Percentiles rank a stretch among this genome's conserved stretches.
Evolutionary conservation across 2,113 vertebrate genomes (phyloP).

Genomic region (Phaethornis superciliosus): DNA sequence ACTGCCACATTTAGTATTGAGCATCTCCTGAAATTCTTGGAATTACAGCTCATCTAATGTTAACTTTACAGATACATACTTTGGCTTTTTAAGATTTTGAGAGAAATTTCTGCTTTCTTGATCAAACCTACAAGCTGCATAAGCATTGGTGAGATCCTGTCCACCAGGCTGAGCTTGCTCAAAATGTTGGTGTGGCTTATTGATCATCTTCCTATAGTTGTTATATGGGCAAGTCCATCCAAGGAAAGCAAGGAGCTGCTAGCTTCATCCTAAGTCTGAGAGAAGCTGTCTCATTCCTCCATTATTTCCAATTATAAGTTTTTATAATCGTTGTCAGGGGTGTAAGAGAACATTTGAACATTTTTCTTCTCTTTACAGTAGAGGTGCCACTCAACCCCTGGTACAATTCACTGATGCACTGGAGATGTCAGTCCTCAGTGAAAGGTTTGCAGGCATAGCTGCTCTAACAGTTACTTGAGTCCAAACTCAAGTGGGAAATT

Average conservation of each 20-base stretch:
- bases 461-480: not conserved
- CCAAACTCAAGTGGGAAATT: not conserved
- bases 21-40: not conserved
- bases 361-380: not conserved
- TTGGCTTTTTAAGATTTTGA: not conserved
- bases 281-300: not conserved
- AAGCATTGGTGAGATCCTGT: not conserved
- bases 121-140: not conserved
- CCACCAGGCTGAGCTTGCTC: not conserved
- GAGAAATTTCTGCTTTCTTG: not conserved
- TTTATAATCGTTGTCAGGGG: not conserved
- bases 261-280: not conserved
- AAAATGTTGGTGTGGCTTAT: not conserved
- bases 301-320: not conserved
- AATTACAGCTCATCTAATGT: not conserved
- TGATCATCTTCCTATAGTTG: not conserved
- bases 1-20: not conserved
- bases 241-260: not conserved
- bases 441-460: not conserved
- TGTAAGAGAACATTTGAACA: not conserved
- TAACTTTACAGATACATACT: not conserved
- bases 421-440: not conserved
- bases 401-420: fast-evolving
- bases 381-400: not conserved
- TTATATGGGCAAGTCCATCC: not conserved